These are phyloP conservation scores for Rhaphigaster nebulosa DNA, from an alignment of 2,888 invertebrate species.

Conservation along the genomic window DNA sequence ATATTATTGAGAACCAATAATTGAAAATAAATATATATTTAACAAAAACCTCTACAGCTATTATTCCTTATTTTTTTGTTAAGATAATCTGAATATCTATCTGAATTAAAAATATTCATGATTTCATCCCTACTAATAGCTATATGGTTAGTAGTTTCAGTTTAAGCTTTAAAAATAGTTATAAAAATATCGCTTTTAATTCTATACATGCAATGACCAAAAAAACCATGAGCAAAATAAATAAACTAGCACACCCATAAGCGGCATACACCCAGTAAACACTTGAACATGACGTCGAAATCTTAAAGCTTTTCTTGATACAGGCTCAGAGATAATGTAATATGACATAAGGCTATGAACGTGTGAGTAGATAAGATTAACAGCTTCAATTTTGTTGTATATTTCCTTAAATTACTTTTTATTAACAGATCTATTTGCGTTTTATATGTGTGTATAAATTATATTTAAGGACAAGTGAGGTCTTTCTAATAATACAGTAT, in stretches of 20 bases:
- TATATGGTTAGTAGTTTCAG: too few species aligned
- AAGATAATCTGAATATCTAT: too few species aligned
- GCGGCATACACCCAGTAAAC: not conserved
- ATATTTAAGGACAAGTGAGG: too few species aligned
- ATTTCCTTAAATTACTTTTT: not conserved
- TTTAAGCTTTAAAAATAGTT: too few species aligned
- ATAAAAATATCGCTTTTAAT: not conserved
- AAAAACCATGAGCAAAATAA: not conserved
- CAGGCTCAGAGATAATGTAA: not conserved
- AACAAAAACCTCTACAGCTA: too few species aligned
- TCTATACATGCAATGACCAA: not conserved
- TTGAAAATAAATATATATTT: too few species aligned
- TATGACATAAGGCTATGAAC: not conserved
- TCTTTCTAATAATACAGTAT: too few species aligned
- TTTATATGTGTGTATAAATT: not conserved
- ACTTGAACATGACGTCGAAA: not conserved
- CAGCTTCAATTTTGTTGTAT: constrained; percentile 4
- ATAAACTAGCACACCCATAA: not conserved
- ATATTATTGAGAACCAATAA: too few species aligned
- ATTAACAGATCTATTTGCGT: not conserved
- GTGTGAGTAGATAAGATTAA: constrained; percentile 10
- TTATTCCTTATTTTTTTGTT: too few species aligned
- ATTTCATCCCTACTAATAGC: too few species aligned
- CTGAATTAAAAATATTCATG: too few species aligned
- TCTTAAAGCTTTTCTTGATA: constrained; percentile 31